These are phyloP conservation scores for Tylochromis polylepis DNA, from an alignment of 2,113 vertebrate genomes.

Conservation along the genomic window DNA sequence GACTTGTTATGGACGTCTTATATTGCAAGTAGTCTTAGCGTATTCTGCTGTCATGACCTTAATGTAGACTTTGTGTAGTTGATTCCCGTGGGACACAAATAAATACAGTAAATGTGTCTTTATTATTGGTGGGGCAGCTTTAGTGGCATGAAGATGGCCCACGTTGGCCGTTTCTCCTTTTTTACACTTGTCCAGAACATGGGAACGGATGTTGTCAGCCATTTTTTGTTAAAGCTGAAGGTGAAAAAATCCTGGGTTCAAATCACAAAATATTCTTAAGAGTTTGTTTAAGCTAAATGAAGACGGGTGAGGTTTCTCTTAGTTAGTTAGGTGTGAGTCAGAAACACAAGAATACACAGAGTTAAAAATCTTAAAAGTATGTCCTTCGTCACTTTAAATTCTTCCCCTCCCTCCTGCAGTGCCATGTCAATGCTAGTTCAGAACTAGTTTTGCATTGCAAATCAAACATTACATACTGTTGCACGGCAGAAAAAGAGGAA, in stretches of 20 bases:
- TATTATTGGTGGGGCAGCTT: constrained; percentile 41
- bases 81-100: constrained; percentile 37
- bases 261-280: background rate
- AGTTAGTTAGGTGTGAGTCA: background rate
- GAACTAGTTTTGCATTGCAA: background rate
- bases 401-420: background rate
- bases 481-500: background rate
- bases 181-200: constrained; percentile 11
- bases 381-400: background rate
- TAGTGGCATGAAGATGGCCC: constrained; percentile 53
- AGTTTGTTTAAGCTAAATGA: constrained; percentile 1
- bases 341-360: background rate
- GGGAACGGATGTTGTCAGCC: background rate
- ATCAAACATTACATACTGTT: background rate
- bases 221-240: constrained; percentile 1
- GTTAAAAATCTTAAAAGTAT: background rate
- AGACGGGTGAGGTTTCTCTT: background rate
- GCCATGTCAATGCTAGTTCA: background rate
- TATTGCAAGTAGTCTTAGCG: constrained; percentile 63
- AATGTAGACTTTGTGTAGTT: constrained; percentile 61
- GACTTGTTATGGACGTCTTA: constrained; percentile 65
- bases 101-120: constrained; percentile 53
- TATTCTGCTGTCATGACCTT: constrained; percentile 63
- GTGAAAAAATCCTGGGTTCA: constrained; percentile 10
- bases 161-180: constrained; percentile 18